A percentile compares a stretch with the other conserved stretches of the same genome.
phyloP scores from a whole-genome alignment of 2,888 invertebrate genomes.

The Rhingia rostrata region DNA sequence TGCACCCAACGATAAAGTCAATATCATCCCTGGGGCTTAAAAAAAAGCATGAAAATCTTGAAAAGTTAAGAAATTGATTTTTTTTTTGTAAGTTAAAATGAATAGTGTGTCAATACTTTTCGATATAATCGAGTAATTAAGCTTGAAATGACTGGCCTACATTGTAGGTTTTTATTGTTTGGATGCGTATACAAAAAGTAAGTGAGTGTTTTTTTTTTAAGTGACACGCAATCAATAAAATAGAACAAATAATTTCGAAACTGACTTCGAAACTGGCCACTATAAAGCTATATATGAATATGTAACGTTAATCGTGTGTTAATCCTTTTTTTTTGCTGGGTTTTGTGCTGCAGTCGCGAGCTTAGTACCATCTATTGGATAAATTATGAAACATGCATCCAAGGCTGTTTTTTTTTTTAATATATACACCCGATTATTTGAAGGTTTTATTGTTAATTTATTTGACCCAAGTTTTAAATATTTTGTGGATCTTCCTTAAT shows the following conservation, averaged over 20 bases:
- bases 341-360: constrained; percentile 29
- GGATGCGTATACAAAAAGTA: neutral
- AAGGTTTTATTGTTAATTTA: neutral
- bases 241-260: constrained; percentile 3
- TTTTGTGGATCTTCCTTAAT: neutral
- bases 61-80: too few species aligned
- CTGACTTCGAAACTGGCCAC: constrained; percentile 2
- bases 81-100: too few species aligned
- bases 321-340: constrained; percentile 2
- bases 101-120: neutral
- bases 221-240: constrained; percentile 1
- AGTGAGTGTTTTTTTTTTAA: neutral
- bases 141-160: neutral
- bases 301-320: constrained; percentile 3
- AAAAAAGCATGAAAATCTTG: too few species aligned
- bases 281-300: neutral
- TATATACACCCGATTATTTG: neutral
- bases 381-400: constrained; percentile 25
- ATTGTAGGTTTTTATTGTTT: neutral
- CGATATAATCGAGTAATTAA: neutral
- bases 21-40: too few species aligned
- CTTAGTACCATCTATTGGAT: constrained; percentile 45
- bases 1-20: too few species aligned
- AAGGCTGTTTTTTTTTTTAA: neutral
- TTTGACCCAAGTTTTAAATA: neutral